A percentile compares a stretch with the other conserved stretches of the same genome.
Evolutionary conservation across 2,113 vertebrate genomes (phyloP).

Genomic region (Trochalopteron elliotii): DNA sequence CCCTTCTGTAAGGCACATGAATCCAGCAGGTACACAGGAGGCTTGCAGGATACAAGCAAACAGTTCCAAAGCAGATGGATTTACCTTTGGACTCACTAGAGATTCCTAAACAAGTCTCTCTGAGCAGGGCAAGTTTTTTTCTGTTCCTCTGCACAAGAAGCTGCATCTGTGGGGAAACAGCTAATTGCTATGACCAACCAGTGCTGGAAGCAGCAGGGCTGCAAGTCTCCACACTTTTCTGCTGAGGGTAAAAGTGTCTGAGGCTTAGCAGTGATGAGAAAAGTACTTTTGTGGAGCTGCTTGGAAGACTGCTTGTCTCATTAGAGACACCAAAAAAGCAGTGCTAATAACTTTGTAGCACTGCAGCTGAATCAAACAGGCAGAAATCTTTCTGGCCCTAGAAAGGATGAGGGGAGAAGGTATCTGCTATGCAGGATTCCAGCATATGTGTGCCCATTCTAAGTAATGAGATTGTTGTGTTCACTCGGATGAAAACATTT

Average conservation of each 20-base stretch:
- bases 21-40: neutral
- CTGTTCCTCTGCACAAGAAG: neutral
- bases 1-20: neutral
- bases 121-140: neutral
- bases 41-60: neutral
- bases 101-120: neutral
- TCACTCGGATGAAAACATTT: neutral
- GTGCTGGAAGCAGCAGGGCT: neutral
- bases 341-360: neutral
- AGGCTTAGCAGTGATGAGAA: neutral
- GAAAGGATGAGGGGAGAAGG: neutral
- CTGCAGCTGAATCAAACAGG: neutral
- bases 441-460: neutral
- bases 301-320: neutral
- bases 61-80: neutral
- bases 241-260: neutral
- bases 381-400: neutral
- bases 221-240: neutral
- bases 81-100: neutral
- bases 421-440: neutral
- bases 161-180: slow-evolving; percentile 7
- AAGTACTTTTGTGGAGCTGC: neutral
- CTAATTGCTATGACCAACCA: neutral
- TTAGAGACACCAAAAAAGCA: neutral
- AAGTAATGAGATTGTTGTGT: neutral